Evolutionary conservation across 64 coral and sea anemone species (phyloP), one percentile per base, ranked within the genome.

Genomic region (Porites australiensis): DNA sequence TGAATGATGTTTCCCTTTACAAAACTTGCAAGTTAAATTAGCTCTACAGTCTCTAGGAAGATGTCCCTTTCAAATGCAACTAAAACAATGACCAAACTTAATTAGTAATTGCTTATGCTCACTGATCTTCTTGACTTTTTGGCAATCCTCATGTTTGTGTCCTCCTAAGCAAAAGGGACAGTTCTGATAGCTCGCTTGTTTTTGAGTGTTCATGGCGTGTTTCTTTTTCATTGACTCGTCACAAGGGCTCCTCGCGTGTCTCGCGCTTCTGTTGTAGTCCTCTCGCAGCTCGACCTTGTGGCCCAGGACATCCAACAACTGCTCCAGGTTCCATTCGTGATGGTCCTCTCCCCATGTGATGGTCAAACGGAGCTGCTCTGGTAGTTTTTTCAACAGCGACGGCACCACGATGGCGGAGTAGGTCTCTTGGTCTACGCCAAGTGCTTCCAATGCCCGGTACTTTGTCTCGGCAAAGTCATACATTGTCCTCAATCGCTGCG

Each of bases 391-490:
- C 18, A 90, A 18, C 11, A 90, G 0, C 5, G 77, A 62, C 11
- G 79, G 79, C 18, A 89, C 58, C 44, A 94, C 86, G 27, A 87
- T 95, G 23, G 71, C 70, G 5, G 63, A 70, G 75, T 87, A 87
- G 1, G 50, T 50, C 15, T 77, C 82, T 14, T 90, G 55, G 12
- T 87, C 82, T 23, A 75, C 64, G 10, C 82, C 88, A 51, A 87
- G 68, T 1, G 92, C 77, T 58, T 75, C 10, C 3, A 94, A 48
- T 3, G 76, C 79, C 79, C 89, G 89, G n/a, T 95, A 37, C 45
- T 95, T 75, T 3, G 88, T 95, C 15, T 95, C 93, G 8, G 58
- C 58, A n/a, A 44, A 53, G 43, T 95, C 76, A 20, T 77, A 79
- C 19, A 95, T 21, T 3, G 3, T 23, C 15, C 75, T 70, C 5